Percentiles rank a stretch among this genome's conserved stretches.
Evolutionary conservation across 2,888 invertebrate species (phyloP).

Genomic region (Dicycla oo): DNA sequence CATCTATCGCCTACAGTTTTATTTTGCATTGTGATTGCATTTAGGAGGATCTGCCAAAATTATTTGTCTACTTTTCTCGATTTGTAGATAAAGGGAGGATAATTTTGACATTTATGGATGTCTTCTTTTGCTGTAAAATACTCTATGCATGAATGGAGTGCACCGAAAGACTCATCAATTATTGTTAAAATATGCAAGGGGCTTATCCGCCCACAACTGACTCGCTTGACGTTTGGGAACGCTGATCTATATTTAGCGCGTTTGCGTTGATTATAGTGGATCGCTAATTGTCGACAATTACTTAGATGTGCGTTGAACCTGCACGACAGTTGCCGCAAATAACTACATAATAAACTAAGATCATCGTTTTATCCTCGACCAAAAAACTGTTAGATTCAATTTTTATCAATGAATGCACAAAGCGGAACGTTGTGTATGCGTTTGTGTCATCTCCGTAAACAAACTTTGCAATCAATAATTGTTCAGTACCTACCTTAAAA

Average conservation of each 20-base stretch:
- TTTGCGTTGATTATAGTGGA: slow-evolving; percentile 81
- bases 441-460: slow-evolving; percentile 41
- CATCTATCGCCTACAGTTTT: neutral
- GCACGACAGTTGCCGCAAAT: slow-evolving; percentile 76
- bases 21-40: slow-evolving; percentile 12
- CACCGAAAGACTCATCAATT: neutral
- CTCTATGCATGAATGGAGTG: too few relatives aligned
- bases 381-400: slow-evolving; percentile 70
- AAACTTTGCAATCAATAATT: slow-evolving; percentile 25
- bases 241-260: slow-evolving; percentile 85
- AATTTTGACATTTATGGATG: neutral
- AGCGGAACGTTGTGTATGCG: slow-evolving; percentile 37
- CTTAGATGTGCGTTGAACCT: slow-evolving; percentile 88
- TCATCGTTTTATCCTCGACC: slow-evolving; percentile 67
- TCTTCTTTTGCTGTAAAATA: neutral
- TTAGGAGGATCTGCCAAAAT: neutral
- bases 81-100: neutral
- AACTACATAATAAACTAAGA: slow-evolving; percentile 68
- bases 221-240: slow-evolving; percentile 63
- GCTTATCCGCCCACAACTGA: slow-evolving; percentile 38
- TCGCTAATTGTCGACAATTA: slow-evolving; percentile 88
- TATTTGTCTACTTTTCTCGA: neutral
- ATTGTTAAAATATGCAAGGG: slow-evolving; percentile 35
- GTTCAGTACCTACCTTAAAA: neutral
- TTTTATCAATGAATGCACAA: slow-evolving; percentile 71